A percentile compares a stretch with the other conserved stretches of the same genome.
These are phyloP conservation scores for Connochaetes taurinus DNA, from an alignment of 2,113 vertebrate species.

Conservation along the genomic window DNA sequence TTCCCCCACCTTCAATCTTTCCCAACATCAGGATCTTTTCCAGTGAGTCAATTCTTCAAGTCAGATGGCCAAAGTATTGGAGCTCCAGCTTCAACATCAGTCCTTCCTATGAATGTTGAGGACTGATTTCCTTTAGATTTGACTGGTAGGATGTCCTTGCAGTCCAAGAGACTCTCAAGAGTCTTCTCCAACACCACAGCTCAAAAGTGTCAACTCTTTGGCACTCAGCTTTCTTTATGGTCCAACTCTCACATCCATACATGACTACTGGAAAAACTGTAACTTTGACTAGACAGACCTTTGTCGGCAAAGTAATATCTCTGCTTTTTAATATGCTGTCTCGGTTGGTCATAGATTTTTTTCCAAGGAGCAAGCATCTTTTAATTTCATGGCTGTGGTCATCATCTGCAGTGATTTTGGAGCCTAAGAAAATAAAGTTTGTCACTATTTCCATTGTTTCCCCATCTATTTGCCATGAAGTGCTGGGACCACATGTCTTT, in stretches of 20 bases:
- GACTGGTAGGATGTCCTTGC: background rate
- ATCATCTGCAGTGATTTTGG: background rate
- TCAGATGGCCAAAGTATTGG: background rate
- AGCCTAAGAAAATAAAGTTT: background rate
- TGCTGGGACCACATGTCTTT: background rate
- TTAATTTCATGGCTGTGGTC: background rate
- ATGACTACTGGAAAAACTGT: background rate
- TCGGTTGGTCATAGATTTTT: background rate
- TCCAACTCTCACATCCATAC: background rate
- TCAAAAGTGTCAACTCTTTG: background rate
- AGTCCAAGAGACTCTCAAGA: background rate
- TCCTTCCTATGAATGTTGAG: background rate
- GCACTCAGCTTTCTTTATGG: background rate
- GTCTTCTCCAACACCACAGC: background rate
- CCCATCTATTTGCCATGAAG: background rate
- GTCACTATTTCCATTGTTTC: background rate
- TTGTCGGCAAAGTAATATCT: background rate
- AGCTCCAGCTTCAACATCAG: background rate
- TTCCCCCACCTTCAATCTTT: background rate
- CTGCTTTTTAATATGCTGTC: background rate
- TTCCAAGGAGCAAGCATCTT: background rate
- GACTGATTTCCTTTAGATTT: background rate
- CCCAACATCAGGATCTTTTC: background rate
- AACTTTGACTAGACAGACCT: background rate
- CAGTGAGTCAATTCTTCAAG: background rate